Evolutionary conservation across 2,888 invertebrate species (phyloP).

Genomic region (Hoplodrina ambigua): DNA sequence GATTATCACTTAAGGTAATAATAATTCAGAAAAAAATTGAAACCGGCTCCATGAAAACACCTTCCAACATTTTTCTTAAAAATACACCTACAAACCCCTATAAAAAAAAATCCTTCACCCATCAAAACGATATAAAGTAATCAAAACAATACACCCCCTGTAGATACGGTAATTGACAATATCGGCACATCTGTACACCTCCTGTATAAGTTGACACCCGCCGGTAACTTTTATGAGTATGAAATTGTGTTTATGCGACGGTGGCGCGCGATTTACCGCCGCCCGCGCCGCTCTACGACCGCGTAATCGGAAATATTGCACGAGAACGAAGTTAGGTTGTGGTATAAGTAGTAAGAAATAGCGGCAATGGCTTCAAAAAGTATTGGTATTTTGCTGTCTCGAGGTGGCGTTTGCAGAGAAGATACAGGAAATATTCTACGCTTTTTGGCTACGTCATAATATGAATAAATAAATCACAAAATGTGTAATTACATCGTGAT

Average conservation of each 20-base stretch:
- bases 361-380: slow-evolving; percentile 26
- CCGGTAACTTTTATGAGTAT: slow-evolving; percentile 89
- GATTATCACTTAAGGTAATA: no score
- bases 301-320: slow-evolving; percentile 88
- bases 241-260: slow-evolving; percentile 88
- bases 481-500: no score
- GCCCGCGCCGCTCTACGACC: slow-evolving; percentile 51
- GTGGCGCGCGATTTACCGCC: slow-evolving; percentile 83
- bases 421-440: no score
- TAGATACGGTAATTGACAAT: slow-evolving; percentile 73
- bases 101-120: slow-evolving; percentile 46
- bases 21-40: no score
- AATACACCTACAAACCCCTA: slow-evolving; percentile 6
- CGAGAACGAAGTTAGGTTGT: slow-evolving; percentile 77
- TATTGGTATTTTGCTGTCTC: no score
- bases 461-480: no score
- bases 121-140: slow-evolving; percentile 60
- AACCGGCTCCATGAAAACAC: neutral
- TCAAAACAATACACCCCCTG: slow-evolving; percentile 47
- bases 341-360: slow-evolving; percentile 48
- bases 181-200: slow-evolving; percentile 62
- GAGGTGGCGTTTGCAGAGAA: no score
- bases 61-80: neutral
- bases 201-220: slow-evolving; percentile 69
- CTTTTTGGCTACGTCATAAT: no score